A percentile compares a stretch with the other conserved stretches of the same genome.
These are phyloP conservation scores for Pocota personata DNA, from an alignment of 2,888 invertebrate species.

Conservation along the genomic window DNA sequence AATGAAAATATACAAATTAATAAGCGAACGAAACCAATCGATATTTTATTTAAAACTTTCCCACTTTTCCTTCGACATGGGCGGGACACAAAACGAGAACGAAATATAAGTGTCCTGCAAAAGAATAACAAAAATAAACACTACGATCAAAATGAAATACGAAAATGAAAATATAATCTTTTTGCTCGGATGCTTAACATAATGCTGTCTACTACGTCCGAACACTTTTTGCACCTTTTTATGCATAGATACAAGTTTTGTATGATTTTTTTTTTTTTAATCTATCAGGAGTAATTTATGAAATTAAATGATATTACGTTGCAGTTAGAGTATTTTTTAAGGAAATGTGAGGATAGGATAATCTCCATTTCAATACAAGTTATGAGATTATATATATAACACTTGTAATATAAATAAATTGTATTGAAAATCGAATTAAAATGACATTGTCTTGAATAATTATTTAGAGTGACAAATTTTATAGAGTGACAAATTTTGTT, in stretches of 20 bases:
- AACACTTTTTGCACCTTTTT: conserved; percentile 67
- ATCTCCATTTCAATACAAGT: conserved; percentile 15
- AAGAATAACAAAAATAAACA: conserved; percentile 29
- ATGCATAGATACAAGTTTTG: conserved; percentile 55
- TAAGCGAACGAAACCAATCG: conserved; percentile 75
- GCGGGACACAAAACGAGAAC: conserved; percentile 48
- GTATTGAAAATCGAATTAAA: conserved; percentile 74
- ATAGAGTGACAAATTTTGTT: conserved; percentile 55
- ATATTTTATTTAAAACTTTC: conserved; percentile 77
- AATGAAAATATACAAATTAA: conserved; percentile 74
- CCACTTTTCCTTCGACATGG: conserved; percentile 39
- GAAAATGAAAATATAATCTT: conserved; percentile 72
- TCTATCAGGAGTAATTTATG: conserved; percentile 15
- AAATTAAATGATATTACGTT: conserved; percentile 20
- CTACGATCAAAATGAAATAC: conserved; percentile 42
- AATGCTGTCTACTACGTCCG: conserved; percentile 81
- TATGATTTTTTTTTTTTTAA: conserved; percentile 13
- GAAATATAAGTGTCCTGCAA: conserved; percentile 56
- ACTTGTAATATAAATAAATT: not conserved
- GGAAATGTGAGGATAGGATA: conserved; percentile 32
- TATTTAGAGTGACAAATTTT: conserved; percentile 41
- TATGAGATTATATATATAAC: conserved; percentile 30
- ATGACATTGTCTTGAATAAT: conserved; percentile 60
- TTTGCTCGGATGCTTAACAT: conserved; percentile 80
- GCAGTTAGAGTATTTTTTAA: conserved; percentile 21